Percentiles rank a stretch among this genome's conserved stretches.
These are phyloP conservation scores for Athalia rosae DNA, from an alignment of 2,888 invertebrate species.

Conservation along the genomic window DNA sequence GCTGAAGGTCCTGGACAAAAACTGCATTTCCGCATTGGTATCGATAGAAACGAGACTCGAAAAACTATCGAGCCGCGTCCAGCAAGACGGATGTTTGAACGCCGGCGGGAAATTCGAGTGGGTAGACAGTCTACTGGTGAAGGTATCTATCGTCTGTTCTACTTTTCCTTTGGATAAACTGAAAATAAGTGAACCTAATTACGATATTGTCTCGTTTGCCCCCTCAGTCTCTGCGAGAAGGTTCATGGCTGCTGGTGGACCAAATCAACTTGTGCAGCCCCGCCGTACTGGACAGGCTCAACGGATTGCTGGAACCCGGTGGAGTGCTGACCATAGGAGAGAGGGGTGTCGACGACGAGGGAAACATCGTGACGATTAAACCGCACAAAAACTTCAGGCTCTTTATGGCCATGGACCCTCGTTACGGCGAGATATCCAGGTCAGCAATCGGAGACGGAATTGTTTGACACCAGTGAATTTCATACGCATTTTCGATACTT, in stretches of 20 bases:
- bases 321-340: slow-evolving; percentile 94
- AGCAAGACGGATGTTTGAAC: slow-evolving; percentile 79
- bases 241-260: slow-evolving; percentile 90
- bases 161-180: slow-evolving; percentile 28
- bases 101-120: slow-evolving; percentile 95
- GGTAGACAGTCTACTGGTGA: slow-evolving; percentile 91
- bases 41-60: slow-evolving; percentile 69
- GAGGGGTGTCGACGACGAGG: slow-evolving; percentile 85
- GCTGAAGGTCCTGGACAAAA: slow-evolving; percentile 57
- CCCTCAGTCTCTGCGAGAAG: slow-evolving; percentile 83
- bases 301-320: slow-evolving; percentile 94
- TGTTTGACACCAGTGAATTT: neutral
- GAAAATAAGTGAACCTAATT: neutral
- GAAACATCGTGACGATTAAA: slow-evolving; percentile 82
- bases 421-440: slow-evolving; percentile 96
- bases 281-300: slow-evolving; percentile 96
- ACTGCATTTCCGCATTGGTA: slow-evolving; percentile 58
- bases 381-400: slow-evolving; percentile 95
- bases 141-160: slow-evolving; percentile 73
- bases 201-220: slow-evolving; percentile 32
- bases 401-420: slow-evolving; percentile 96
- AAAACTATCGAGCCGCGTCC: slow-evolving; percentile 73
- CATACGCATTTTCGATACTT: neutral
- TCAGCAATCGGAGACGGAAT: slow-evolving; percentile 58
- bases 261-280: slow-evolving; percentile 97